Conservation (phyloP, 1,140 invertebrate species). For the Teleopsis dalmanni region DNA sequence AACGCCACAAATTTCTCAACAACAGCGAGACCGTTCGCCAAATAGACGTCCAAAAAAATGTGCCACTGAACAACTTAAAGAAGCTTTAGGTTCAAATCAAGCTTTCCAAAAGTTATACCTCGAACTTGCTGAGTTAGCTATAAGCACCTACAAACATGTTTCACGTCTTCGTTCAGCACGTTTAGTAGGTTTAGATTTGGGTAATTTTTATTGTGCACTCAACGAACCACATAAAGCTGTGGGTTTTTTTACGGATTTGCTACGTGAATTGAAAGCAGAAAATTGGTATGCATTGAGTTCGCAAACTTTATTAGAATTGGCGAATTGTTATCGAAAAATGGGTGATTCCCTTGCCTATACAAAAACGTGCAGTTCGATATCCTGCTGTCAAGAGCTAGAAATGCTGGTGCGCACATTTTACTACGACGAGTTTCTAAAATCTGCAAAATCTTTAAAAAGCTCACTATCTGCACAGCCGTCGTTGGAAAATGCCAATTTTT, state of each 20-base stretch:
- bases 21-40: conserved; percentile 31
- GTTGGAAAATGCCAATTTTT: conserved; percentile 35
- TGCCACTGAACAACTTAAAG: conserved; percentile 78
- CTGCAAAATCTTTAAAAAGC: conserved; percentile 50
- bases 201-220: conserved; percentile 80
- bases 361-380: conserved; percentile 68
- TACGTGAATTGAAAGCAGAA: conserved; percentile 79
- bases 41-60: conserved; percentile 45
- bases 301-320: conserved; percentile 74
- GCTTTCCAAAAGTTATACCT: conserved; percentile 86
- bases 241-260: conserved; percentile 76
- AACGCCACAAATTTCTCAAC: conserved; percentile 24
- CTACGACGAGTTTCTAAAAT: conserved; percentile 67
- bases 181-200: conserved; percentile 80
- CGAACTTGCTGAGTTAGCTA: conserved; percentile 87
- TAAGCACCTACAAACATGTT: conserved; percentile 95
- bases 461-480: conserved; percentile 45
- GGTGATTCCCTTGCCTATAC: conserved; percentile 63
- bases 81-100: conserved; percentile 82
- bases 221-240: conserved; percentile 82
- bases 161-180: conserved; percentile 76
- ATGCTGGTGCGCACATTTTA: conserved; percentile 65
- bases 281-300: conserved; percentile 76
- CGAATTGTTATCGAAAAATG: conserved; percentile 74
- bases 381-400: conserved; percentile 63